Conservation (phyloP, 2,888 invertebrate genomes). For the Nomada flava region DNA sequence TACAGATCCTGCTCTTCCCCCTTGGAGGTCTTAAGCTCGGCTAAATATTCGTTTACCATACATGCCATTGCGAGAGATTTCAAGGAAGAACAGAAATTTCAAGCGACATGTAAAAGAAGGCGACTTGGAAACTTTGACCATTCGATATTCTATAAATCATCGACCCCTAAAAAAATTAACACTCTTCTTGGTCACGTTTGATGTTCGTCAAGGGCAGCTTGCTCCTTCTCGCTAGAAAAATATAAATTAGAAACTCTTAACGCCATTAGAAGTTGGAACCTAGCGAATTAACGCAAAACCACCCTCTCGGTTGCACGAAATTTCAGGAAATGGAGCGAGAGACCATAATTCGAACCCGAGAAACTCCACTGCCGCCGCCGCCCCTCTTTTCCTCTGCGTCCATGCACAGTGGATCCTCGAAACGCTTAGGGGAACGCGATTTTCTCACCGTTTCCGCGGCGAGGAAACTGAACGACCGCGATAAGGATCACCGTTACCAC, state of each 20-base stretch:
- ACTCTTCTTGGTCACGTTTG: too few species aligned
- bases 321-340: background rate
- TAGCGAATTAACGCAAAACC: too few species aligned
- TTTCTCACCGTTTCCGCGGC: slow-evolving; percentile 28
- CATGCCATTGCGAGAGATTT: background rate
- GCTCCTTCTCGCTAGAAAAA: too few species aligned
- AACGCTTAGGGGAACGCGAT: slow-evolving; percentile 4
- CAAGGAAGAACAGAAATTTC: background rate
- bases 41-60: background rate
- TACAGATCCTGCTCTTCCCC: slow-evolving; percentile 63
- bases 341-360: background rate
- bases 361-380: too few species aligned
- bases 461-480: slow-evolving; percentile 45
- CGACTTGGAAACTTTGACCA: background rate
- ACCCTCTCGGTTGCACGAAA: background rate
- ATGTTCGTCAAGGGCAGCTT: too few species aligned
- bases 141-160: too few species aligned
- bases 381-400: background rate
- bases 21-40: slow-evolving; percentile 5
- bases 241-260: too few species aligned
- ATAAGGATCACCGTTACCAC: slow-evolving; percentile 62
- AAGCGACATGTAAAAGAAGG: too few species aligned
- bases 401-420: background rate
- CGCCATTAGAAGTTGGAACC: too few species aligned
- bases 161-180: too few species aligned